Percentiles rank a stretch among this genome's conserved stretches.
Evolutionary conservation across 2,888 invertebrate species (phyloP).

Genomic region (Drosophila melanosoma): DNA sequence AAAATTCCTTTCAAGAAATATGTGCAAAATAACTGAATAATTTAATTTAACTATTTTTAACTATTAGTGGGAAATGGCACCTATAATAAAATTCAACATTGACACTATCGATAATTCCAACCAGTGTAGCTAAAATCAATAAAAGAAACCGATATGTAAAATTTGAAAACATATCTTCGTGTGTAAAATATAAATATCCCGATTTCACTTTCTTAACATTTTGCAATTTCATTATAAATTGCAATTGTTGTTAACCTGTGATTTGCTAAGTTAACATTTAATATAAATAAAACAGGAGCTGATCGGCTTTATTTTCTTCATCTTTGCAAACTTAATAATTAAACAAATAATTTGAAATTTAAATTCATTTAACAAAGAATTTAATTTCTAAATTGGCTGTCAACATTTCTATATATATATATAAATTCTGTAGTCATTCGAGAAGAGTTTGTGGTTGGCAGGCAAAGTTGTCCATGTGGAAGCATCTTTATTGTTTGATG

Average conservation of each 20-base stretch:
- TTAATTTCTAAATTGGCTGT: too few species aligned
- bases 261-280: neutral
- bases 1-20: neutral
- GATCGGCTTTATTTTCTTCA: neutral
- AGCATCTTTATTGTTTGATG: constrained; percentile 61
- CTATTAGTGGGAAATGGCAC: neutral
- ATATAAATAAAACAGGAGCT: neutral
- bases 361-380: too few species aligned
- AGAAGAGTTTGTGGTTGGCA: constrained; percentile 17
- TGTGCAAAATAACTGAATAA: neutral
- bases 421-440: neutral
- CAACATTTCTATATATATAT: too few species aligned
- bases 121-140: neutral
- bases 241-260: neutral
- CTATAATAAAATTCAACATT: neutral
- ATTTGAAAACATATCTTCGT: too few species aligned
- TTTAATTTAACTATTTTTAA: neutral
- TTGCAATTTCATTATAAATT: neutral
- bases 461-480: constrained; percentile 43
- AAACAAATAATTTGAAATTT: neutral
- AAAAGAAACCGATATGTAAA: too few species aligned
- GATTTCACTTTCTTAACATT: neutral
- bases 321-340: neutral
- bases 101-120: neutral
- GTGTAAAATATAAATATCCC: too few species aligned